Base-by-base conservation (phyloP, 2,113 vertebrate genomes). In the Gopherus evgoodei region DNA sequence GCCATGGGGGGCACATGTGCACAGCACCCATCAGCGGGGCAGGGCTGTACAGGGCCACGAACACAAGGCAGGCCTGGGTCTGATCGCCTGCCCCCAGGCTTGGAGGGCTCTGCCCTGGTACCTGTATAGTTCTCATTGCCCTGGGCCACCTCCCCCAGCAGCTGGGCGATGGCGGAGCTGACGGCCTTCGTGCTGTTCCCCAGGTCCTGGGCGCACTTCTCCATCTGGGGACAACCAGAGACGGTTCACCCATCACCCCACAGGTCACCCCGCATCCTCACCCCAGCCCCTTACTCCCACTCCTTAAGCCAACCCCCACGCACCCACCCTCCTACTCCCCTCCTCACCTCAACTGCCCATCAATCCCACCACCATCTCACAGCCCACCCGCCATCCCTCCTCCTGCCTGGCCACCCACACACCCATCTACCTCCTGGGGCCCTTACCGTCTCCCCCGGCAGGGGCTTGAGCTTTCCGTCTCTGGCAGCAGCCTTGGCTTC, bases 71-170 rank as follows among this genome's bases (percentile, higher is more conserved):
- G 1, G 17, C 31, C 22, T 0, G 0, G 44, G 3, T 14, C 8
- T 9, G 16, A 2, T 31, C 38, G 2, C 24, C 17, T 5, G 31
- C 11, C 42, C 53, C 25, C 17, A 76, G 59, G 29, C 5, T 38
- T 4, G 31, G 5, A 0, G 0, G 0, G 1, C 1, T 59, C 87
- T 8, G 42, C 5, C 2, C 53, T 72, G 2, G 76, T 97, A 99
- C 99, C 99, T 98, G 99, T 99, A 90, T 99, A 99, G 97, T 99
- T 99, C 97, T 99, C 99, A 2, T 99, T 99, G 96, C 99, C 99
- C 95, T 99, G 99, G n/a, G 99, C 99, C 47, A 99, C 98, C 93
- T 99, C 99, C 47, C 99, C 99, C 87, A 99, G 97, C 42, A 99
- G 98, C 94, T 99, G 99, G 87, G 99, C 99, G 0, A 99, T 99